Percentiles rank a stretch among this genome's conserved stretches.
phyloP scores from a whole-genome alignment of 2,888 invertebrate species.

The Acleris holmiana region DNA sequence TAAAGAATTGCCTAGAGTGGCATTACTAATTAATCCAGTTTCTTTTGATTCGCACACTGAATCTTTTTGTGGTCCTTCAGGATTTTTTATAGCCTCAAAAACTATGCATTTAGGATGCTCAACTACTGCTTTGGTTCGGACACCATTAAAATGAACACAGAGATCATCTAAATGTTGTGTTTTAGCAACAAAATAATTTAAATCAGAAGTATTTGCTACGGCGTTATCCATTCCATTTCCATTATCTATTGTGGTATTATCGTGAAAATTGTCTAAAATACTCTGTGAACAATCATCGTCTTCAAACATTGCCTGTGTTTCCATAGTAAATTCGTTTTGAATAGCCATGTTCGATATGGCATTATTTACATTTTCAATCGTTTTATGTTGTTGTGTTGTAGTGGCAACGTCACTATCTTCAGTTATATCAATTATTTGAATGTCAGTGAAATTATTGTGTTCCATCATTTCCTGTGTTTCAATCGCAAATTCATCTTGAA shows the following conservation, averaged over 20 bases:
- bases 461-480: constrained; percentile 10
- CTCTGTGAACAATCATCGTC: constrained; percentile 50
- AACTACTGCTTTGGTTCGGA: no score
- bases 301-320: constrained; percentile 11
- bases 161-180: no score
- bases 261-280: constrained; percentile 42
- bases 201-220: not conserved
- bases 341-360: constrained; percentile 15
- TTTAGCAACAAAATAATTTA: not conserved
- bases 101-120: no score
- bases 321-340: not conserved
- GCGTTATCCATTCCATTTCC: not conserved
- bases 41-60: no score
- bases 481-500: constrained; percentile 1
- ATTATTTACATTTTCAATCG: constrained; percentile 17
- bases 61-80: no score
- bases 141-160: no score
- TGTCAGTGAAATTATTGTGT: constrained; percentile 30
- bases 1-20: not conserved
- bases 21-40: no score
- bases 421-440: constrained; percentile 43
- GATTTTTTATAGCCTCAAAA: no score
- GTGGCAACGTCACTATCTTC: constrained; percentile 27
- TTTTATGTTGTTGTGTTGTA: not conserved
- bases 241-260: not conserved